Evolutionary conservation across 35 echinoderm and acorn worm genomes (phyloP), one percentile per base, ranked within the genome.

Genomic region (Eucidaris tribuloides): DNA sequence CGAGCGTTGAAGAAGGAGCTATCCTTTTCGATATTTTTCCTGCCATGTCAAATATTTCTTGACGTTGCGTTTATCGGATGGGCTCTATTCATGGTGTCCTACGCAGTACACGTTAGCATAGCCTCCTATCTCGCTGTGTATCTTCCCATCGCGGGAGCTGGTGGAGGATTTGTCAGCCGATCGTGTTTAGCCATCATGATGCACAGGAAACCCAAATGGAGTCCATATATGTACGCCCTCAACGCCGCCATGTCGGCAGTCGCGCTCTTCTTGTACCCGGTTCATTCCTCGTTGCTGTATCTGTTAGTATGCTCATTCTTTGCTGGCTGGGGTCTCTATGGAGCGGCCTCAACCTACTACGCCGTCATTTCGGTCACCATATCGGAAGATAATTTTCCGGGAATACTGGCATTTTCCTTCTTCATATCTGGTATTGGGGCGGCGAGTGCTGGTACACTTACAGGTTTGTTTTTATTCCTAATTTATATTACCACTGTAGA

Each of bases 11-110:
- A n/a, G n/a, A n/a, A n/a, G n/a, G 66, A 74, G 20, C 66, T 40
- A n/a, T 74, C 33, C 40, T 74, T 74, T 43, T 11, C 66, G 25
- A 37, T 74, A 5, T 74, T 74, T 24, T 74, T 74, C 40, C 39
- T 74, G 24, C 66, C 66, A 13, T 74, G 66, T 43, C 66, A 74
- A 23, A 74, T 74, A 5, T 14, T 74, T 37, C 43, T 74, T 6
- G 66, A 74, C 66, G 37, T 74, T 43, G 66, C 43, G 33, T 74
- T 74, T 22, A 74, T 74, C 28, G 66, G 66, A 6, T 74, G 66
- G 66, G 66, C 66, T 41, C 37, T 74, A 20, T 74, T 74, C 39
- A 74, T 74, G 66, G 66, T 74, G 9, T 74, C 66, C 17, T 74
- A 74, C 39, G 66, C 66, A 25, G 43, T 74, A 25, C n/a, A 43